These are phyloP conservation scores for Aselliscus stoliczkanus DNA, from an alignment of 2,797 vertebrate genomes.

Conservation along the genomic window DNA sequence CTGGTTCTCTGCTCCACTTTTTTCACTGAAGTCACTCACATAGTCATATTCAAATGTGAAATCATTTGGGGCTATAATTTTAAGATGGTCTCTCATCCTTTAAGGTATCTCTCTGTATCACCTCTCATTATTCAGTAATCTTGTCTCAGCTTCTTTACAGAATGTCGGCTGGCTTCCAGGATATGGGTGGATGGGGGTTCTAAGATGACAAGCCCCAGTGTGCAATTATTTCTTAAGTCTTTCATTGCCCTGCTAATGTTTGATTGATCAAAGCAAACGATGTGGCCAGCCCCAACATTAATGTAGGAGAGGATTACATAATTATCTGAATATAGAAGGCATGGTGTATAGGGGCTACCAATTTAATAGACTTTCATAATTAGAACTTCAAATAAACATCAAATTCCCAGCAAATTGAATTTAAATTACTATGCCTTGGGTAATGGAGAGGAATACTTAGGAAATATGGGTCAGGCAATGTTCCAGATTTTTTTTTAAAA, in stretches of 20 bases:
- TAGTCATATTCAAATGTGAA: background rate
- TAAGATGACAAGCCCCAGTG: background rate
- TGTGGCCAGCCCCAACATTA: background rate
- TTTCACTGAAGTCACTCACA: background rate
- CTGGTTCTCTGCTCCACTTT: background rate
- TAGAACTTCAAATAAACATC: slow-evolving; percentile 32
- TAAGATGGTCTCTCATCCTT: background rate
- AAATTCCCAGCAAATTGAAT: slow-evolving; percentile 49
- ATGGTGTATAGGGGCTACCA: background rate
- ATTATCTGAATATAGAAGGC: background rate
- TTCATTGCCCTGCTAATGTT: background rate
- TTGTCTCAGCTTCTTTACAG: background rate
- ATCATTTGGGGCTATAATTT: background rate
- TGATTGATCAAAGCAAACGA: background rate
- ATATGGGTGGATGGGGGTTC: background rate
- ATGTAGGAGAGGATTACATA: background rate
- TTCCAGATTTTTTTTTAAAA: background rate
- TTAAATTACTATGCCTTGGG: slow-evolving; percentile 8
- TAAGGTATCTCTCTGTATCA: background rate
- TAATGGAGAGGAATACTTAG: background rate
- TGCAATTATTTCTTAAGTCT: background rate
- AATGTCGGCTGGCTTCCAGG: background rate
- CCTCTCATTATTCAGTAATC: background rate
- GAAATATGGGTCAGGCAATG: background rate
- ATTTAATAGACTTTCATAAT: background rate